These are phyloP conservation scores for Smittia sp. DNA, from an alignment of 2,888 invertebrate genomes.

Conservation along the genomic window DNA sequence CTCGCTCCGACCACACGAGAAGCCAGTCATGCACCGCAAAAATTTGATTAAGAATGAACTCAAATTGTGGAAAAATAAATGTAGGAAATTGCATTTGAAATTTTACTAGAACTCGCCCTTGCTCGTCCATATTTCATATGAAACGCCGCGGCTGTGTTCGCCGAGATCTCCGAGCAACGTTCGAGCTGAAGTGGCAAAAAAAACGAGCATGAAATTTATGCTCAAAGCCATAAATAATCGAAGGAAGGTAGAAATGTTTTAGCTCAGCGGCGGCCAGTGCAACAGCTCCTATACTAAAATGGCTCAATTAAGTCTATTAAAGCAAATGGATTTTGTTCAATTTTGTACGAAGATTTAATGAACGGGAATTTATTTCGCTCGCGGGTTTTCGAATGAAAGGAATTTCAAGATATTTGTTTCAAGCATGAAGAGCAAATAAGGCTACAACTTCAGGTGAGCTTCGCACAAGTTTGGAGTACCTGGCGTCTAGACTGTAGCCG, in stretches of 20 bases:
- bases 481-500: too few species aligned
- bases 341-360: too few species aligned
- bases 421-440: too few species aligned
- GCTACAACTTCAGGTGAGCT: too few species aligned
- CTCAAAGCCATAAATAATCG: constrained; percentile 19
- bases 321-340: neutral
- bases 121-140: neutral
- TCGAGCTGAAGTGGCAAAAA: neutral
- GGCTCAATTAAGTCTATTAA: neutral
- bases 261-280: neutral
- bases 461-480: too few species aligned
- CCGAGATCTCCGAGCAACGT: too few species aligned
- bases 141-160: neutral
- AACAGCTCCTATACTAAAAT: constrained; percentile 16
- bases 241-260: constrained; percentile 9
- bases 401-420: too few species aligned
- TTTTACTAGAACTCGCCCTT: neutral
- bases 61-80: constrained; percentile 35
- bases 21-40: constrained; percentile 36
- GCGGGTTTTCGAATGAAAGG: too few species aligned
- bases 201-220: neutral
- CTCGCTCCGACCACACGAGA: constrained; percentile 23
- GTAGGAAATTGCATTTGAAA: constrained; percentile 38
- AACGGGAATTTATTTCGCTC: too few species aligned
- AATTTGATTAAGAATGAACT: constrained; percentile 42